A percentile compares a stretch with the other conserved stretches of the same genome.
phyloP scores from a whole-genome alignment of 2,113 vertebrate species.

The Toxostoma redivivum region DNA sequence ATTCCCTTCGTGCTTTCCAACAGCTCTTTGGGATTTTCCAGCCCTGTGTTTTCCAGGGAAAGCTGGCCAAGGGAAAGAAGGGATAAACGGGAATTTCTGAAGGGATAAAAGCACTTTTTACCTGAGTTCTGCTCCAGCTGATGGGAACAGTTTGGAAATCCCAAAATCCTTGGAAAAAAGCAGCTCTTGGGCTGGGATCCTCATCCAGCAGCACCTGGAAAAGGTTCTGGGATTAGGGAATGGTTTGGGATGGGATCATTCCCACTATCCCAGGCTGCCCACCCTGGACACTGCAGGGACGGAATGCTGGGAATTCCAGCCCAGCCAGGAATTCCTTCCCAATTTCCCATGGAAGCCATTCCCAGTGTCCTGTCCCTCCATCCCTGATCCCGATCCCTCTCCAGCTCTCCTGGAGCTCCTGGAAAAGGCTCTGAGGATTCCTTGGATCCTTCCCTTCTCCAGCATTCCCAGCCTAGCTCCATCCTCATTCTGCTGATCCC shows the following conservation, averaged over 20 bases:
- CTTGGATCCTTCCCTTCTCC: background rate
- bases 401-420: background rate
- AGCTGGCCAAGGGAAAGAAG: background rate
- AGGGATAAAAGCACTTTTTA: accelerated
- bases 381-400: background rate
- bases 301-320: too few relatives aligned
- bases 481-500: background rate
- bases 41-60: background rate
- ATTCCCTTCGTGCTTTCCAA: background rate
- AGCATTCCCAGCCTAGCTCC: background rate
- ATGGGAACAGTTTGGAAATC: accelerated
- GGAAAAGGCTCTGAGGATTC: background rate
- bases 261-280: background rate
- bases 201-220: background rate
- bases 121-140: background rate
- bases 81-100: accelerated
- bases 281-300: background rate
- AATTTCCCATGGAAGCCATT: background rate
- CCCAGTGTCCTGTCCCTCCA: background rate
- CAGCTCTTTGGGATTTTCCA: accelerated
- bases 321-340: background rate
- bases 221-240: background rate
- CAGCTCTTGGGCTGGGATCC: accelerated
- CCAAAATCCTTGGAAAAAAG: accelerated
- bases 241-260: background rate